These are phyloP conservation scores for Ariolimax columbianus DNA, from an alignment of 2,888 invertebrate genomes.

Conservation along the genomic window DNA sequence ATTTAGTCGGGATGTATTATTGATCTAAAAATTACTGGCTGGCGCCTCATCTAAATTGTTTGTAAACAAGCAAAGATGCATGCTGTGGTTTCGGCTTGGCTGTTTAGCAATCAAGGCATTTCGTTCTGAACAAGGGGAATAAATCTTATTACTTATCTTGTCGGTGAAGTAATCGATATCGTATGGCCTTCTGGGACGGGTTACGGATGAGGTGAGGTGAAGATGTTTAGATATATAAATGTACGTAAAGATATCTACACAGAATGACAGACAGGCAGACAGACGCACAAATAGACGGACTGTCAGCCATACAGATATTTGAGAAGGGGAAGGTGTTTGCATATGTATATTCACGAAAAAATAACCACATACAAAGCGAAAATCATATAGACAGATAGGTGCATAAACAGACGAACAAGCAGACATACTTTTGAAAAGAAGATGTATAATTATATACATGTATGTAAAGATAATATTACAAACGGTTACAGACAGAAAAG, in stretches of 20 bases:
- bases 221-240: no score
- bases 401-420: no score
- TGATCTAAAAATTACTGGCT: neutral
- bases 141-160: neutral
- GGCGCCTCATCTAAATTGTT: neutral
- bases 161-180: neutral
- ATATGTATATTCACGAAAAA: no score
- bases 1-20: neutral
- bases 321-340: no score
- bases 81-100: neutral
- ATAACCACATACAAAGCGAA: no score
- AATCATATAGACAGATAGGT: no score
- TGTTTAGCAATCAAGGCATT: neutral
- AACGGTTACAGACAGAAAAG: no score
- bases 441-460: no score
- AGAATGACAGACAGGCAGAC: neutral
- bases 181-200: neutral
- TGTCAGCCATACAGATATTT: neutral
- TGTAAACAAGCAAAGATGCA: neutral
- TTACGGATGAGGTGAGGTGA: neutral
- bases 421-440: no score
- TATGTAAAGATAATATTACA: no score
- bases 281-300: neutral
- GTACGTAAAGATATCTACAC: no score
- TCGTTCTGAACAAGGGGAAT: neutral